Conservation (phyloP, 2,113 vertebrate species). For the Gnathonemus longibarbis region DNA sequence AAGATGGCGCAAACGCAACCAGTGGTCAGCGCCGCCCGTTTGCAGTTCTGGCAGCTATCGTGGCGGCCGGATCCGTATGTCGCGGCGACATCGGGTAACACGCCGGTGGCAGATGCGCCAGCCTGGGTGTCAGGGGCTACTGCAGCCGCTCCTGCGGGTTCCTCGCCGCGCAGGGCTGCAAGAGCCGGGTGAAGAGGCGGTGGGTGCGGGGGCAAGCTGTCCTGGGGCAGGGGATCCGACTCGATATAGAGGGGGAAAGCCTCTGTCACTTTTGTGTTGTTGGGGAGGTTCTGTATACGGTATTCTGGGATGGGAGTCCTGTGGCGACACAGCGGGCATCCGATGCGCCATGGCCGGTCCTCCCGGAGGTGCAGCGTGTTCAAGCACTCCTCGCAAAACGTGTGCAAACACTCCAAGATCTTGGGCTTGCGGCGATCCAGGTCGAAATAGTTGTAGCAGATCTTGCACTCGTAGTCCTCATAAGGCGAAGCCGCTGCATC, state of each 20-base stretch:
- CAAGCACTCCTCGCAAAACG: conserved; percentile 71
- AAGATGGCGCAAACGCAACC: conserved; percentile 66
- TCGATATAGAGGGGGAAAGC: conserved; percentile 52
- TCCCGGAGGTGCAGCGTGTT: conserved; percentile 56
- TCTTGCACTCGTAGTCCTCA: conserved; percentile 72
- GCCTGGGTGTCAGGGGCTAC: conserved; percentile 13
- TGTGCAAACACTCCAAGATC: conserved; percentile 69
- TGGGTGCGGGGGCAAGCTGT: conserved; percentile 45
- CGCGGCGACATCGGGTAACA: conserved; percentile 29
- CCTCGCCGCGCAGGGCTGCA: not conserved
- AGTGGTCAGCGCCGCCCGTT: conserved; percentile 58
- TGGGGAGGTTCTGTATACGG: conserved; percentile 57
- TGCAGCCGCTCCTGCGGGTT: conserved; percentile 11
- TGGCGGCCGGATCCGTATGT: conserved; percentile 34
- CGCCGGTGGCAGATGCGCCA: not conserved
- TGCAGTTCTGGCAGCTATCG: conserved; percentile 63
- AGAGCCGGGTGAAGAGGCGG: conserved; percentile 19
- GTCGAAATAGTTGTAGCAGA: conserved; percentile 75
- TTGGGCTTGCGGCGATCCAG: conserved; percentile 63
- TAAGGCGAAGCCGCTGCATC: conserved; percentile 27
- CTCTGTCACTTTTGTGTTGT: conserved; percentile 59
- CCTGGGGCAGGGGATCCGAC: conserved; percentile 46
- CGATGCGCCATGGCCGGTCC: conserved; percentile 46
- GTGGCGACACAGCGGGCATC: conserved; percentile 71
- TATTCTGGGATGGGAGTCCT: conserved; percentile 66